Base-by-base conservation (phyloP, 2,797 vertebrate species). In the Austrolebias charrua region DNA sequence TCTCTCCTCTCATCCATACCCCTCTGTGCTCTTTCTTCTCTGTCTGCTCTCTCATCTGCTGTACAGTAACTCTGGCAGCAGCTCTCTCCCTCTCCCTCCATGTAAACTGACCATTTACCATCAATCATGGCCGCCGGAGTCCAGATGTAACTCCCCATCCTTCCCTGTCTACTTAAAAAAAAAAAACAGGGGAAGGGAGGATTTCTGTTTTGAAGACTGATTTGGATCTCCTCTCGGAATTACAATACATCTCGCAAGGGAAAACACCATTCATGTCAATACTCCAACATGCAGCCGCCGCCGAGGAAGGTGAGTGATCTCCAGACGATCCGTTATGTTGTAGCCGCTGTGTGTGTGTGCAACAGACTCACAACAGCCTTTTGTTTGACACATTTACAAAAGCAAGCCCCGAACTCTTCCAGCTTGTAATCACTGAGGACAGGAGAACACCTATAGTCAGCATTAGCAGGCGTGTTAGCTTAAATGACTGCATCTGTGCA, bases 271-370 rank as follows among this genome's bases (percentile, higher is more conserved):
- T 90, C 92, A 92, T 91, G 89, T 92, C 91, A 90, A 92, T 86
- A 88, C 91, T 90, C 86, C 95, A 94, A 91, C 89, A 98, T 97
- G 96, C 96, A 97, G 95, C 96, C 96, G 79, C 96, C 96, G 89
- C 96, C 96, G 93, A 95, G 96, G 93, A 97, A 96, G 96, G 96
- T 97, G 92, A 93, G 94, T 85, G 73, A 76, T 83, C 59, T 69
- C 63, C 50, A 12, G 38, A 13, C 10, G 54, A 53, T 71, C 88
- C 78, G 79, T 86, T 88, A 87, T 87, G 78, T 75, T 66, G 63
- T 33, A 66, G 55, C 67, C n/a, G 60, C 38, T 3, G 38, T 40
- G 10, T 16, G 63, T 55, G 64, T 11, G 19, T 44, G 73, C 80
- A 81, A 84, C 82, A 60, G 61, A 55, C 53, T 40, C 24, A 43